Conservation (phyloP, 2,888 invertebrate genomes). For the Allygus modestus region DNA sequence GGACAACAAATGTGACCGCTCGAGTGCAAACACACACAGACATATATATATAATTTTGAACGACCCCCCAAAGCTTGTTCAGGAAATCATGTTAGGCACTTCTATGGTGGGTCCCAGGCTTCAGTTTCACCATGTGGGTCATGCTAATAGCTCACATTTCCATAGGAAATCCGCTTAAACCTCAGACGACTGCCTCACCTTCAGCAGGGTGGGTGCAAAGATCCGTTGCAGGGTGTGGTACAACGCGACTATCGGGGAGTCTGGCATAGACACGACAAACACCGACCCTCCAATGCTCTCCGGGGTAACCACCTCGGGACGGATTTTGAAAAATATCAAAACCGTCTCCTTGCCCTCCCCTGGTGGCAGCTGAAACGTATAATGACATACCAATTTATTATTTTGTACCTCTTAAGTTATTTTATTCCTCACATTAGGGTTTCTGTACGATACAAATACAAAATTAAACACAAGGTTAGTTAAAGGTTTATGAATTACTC, state of each 20-base stretch:
- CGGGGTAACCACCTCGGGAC: conserved; percentile 78
- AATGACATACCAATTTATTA: too few species aligned
- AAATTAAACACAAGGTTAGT: not conserved
- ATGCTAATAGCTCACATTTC: too few species aligned
- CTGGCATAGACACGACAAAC: conserved; percentile 79
- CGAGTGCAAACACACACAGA: too few species aligned
- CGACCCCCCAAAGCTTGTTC: too few species aligned
- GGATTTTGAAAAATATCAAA: conserved; percentile 81
- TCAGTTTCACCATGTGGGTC: too few species aligned
- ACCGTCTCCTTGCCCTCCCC: conserved; percentile 60
- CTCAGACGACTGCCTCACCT: conserved; percentile 70
- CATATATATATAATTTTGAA: too few species aligned
- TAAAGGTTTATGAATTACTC: too few species aligned
- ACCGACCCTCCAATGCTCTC: conserved; percentile 79
- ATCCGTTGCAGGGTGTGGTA: conserved; percentile 81
- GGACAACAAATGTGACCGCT: too few species aligned
- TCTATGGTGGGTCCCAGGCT: too few species aligned
- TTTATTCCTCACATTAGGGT: too few species aligned
- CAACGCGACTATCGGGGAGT: conserved; percentile 79
- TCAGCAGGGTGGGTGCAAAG: conserved; percentile 76
- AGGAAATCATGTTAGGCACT: too few species aligned
- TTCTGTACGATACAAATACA: not conserved
- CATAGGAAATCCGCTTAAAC: too few species aligned
- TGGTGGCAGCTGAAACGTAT: conserved; percentile 46
- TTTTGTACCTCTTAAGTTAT: not conserved